Conservation (phyloP, 92 coral and sea anemone genomes). For the Heteractis magnifica region DNA sequence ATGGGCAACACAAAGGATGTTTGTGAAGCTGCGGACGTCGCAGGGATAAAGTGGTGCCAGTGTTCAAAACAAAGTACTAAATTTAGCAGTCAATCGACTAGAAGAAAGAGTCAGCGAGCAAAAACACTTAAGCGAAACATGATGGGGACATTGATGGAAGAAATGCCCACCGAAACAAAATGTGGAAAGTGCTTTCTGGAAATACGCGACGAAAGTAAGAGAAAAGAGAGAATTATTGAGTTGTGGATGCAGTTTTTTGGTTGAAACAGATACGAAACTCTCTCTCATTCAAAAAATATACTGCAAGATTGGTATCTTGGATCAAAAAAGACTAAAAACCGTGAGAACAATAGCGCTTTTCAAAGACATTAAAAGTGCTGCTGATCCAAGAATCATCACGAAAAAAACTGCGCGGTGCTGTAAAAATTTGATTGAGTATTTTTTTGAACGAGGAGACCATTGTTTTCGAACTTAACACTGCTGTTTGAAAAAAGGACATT, state of each 20-base stretch:
- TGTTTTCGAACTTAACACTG: background rate
- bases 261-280: background rate
- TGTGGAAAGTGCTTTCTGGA: slow-evolving; percentile 30
- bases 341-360: too few relatives aligned
- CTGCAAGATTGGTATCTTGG: background rate
- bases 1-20: background rate
- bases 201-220: slow-evolving; percentile 43
- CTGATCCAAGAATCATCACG: too few relatives aligned
- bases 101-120: slow-evolving; percentile 21
- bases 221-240: slow-evolving; percentile 51
- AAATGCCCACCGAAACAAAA: slow-evolving; percentile 21
- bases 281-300: background rate
- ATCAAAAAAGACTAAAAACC: too few relatives aligned
- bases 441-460: background rate
- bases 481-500: background rate
- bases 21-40: background rate
- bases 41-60: slow-evolving; percentile 20
- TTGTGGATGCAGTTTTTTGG: slow-evolving; percentile 79
- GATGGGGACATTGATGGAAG: slow-evolving; percentile 33
- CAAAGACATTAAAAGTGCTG: too few relatives aligned
- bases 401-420: too few relatives aligned
- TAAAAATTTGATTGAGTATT: too few relatives aligned
- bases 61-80: slow-evolving; percentile 24
- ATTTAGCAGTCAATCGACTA: background rate
- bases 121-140: slow-evolving; percentile 23